A percentile compares a stretch with the other conserved stretches of the same genome.
Evolutionary conservation across 92 coral and sea anemone genomes (phyloP).

Genomic region (Zoanthus sansibaricus): DNA sequence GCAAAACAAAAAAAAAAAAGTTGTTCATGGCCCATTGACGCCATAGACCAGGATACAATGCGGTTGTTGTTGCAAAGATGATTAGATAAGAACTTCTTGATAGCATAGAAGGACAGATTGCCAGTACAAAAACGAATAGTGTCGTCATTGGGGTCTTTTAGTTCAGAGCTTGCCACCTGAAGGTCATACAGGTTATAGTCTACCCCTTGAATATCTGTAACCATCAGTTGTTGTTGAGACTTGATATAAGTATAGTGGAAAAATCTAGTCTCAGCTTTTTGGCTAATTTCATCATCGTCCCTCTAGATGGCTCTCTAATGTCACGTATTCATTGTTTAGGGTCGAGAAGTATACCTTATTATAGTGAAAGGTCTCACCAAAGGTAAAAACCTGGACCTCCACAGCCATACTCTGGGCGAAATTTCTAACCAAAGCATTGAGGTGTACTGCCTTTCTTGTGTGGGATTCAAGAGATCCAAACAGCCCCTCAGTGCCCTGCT

Average conservation of each 20-base stretch:
- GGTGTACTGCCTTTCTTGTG: constrained; percentile 76
- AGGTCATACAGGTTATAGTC: constrained; percentile 56
- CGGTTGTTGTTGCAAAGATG: background rate
- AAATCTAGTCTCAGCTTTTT: constrained; percentile 34
- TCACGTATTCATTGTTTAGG: constrained; percentile 59
- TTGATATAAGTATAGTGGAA: constrained; percentile 50
- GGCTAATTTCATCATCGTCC: constrained; percentile 46
- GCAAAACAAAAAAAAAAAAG: too few species aligned
- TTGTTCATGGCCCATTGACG: too few species aligned
- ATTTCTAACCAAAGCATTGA: constrained; percentile 71
- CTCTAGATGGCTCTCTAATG: constrained; percentile 58
- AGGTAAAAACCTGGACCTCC: constrained; percentile 46
- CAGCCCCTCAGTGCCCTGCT: constrained; percentile 52
- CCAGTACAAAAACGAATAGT: constrained; percentile 46
- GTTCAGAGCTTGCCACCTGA: constrained; percentile 57
- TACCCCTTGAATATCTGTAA: constrained; percentile 63
- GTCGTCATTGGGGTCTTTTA: constrained; percentile 51
- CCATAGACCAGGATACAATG: background rate
- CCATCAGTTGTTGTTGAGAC: constrained; percentile 64
- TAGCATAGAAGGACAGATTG: background rate
- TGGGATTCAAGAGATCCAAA: constrained; percentile 65
- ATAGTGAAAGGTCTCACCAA: constrained; percentile 54
- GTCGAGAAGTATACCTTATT: constrained; percentile 15
- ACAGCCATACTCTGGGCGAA: constrained; percentile 63
- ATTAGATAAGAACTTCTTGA: background rate